Evolutionary conservation across 2,888 invertebrate species (phyloP).

Genomic region (Minunthozetes semirufus): DNA sequence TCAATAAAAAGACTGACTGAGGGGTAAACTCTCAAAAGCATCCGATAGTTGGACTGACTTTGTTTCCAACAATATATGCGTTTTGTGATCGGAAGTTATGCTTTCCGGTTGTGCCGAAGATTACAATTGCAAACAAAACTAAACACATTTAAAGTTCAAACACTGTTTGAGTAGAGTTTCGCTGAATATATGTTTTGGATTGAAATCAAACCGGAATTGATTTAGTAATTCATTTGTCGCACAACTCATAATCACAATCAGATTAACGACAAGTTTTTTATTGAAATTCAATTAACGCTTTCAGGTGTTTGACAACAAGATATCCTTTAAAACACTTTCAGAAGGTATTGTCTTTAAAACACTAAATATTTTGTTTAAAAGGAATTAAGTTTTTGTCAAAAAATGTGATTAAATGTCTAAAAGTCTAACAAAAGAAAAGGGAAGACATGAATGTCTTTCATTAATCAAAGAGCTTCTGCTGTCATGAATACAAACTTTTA

Average conservation of each 20-base stretch:
- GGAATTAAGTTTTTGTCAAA: not conserved
- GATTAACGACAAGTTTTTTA: not conserved
- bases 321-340: not conserved
- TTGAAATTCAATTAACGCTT: constrained; percentile 6
- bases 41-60: not conserved
- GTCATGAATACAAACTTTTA: constrained; percentile 18
- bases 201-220: constrained; percentile 8
- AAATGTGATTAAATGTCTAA: not conserved
- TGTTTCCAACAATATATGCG: constrained; percentile 15
- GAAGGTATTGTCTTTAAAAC: not conserved
- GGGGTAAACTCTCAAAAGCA: constrained; percentile 2
- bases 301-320: not conserved
- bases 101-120: constrained; percentile 17
- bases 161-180: too few relatives aligned
- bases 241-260: not conserved
- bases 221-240: constrained; percentile 20
- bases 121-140: constrained; percentile 22
- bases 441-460: constrained; percentile 4
- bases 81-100: constrained; percentile 28
- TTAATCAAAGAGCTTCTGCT: constrained; percentile 9
- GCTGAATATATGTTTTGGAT: not conserved
- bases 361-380: not conserved
- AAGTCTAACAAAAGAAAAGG: not conserved
- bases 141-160: constrained; percentile 5
- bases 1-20: constrained; percentile 15